Percentiles rank a stretch among this genome's conserved stretches.
Evolutionary conservation across 2,797 vertebrate genomes (phyloP).

Genomic region (Rhinophrynus dorsalis): DNA sequence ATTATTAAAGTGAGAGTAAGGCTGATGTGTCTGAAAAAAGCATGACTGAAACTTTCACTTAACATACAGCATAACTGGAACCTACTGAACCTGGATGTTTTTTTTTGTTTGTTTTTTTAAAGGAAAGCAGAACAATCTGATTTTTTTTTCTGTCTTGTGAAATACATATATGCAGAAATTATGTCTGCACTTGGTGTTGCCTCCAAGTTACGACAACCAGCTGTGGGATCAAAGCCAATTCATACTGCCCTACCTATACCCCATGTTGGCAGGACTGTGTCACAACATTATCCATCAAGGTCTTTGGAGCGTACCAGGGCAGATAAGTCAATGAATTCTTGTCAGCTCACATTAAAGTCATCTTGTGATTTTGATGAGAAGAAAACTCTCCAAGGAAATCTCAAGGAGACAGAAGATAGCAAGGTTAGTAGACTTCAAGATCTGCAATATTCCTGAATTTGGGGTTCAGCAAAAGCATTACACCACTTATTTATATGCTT

Average conservation of each 20-base stretch:
- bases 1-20: slow-evolving; percentile 56
- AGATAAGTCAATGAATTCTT: slow-evolving; percentile 70
- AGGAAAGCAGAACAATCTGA: slow-evolving; percentile 69
- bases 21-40: slow-evolving; percentile 52
- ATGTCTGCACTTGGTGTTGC: slow-evolving; percentile 96
- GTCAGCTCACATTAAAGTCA: slow-evolving; percentile 83
- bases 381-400: slow-evolving; percentile 67
- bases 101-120: slow-evolving; percentile 55
- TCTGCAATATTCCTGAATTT: neutral
- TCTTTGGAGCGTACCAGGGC: slow-evolving; percentile 73
- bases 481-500: too few species aligned
- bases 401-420: slow-evolving; percentile 83
- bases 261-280: slow-evolving; percentile 68
- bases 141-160: slow-evolving; percentile 66
- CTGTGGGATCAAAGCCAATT: slow-evolving; percentile 84
- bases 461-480: neutral
- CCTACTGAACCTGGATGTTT: slow-evolving; percentile 66
- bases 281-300: slow-evolving; percentile 73
- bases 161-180: slow-evolving; percentile 64
- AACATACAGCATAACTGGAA: slow-evolving; percentile 64
- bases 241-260: slow-evolving; percentile 88
- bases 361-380: slow-evolving; percentile 76
- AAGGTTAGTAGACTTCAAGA: slow-evolving; percentile 78
- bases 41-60: slow-evolving; percentile 70
- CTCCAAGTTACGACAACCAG: slow-evolving; percentile 89